Evolutionary conservation across 2,888 invertebrate genomes (phyloP).

Genomic region (Tiliacea aurago): DNA sequence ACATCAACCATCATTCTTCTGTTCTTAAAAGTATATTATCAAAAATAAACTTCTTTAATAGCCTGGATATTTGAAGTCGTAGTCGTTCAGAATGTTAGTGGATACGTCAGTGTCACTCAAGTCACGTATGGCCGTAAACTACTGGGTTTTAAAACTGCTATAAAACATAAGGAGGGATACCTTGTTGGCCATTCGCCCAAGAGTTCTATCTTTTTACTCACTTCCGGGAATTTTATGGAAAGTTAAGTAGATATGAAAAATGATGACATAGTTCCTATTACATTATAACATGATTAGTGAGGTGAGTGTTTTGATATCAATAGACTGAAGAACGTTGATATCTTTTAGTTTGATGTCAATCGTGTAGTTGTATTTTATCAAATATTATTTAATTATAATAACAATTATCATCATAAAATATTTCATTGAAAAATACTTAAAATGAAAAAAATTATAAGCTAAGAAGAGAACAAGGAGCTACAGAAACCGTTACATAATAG

Average conservation of each 20-base stretch:
- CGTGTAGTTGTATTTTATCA: not conserved
- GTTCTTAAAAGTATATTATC: not conserved
- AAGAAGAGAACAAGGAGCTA: constrained; percentile 31
- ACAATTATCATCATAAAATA: not conserved
- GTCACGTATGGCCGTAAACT: constrained; percentile 55
- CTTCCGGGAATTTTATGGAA: constrained; percentile 28
- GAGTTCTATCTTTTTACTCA: constrained; percentile 24
- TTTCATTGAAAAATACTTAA: not conserved
- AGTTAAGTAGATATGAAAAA: constrained; percentile 6
- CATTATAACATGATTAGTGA: not conserved
- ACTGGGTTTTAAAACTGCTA: constrained; percentile 54
- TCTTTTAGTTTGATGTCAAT: not conserved
- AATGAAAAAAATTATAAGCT: not conserved
- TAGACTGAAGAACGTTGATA: not conserved
- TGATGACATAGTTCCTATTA: not conserved
- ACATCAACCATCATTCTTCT: not conserved
- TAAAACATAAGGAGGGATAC: constrained; percentile 43
- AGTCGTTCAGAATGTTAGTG: constrained; percentile 11
- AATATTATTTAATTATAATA: not conserved
- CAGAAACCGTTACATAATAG: constrained; percentile 38
- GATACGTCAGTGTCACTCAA: constrained; percentile 38
- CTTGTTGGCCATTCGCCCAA: constrained; percentile 26
- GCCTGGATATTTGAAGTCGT: constrained; percentile 6
- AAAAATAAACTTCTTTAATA: not conserved
- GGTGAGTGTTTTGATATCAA: not conserved